phyloP scores from a whole-genome alignment of 2,797 vertebrate species.

The Lutjanus argentimaculatus region DNA sequence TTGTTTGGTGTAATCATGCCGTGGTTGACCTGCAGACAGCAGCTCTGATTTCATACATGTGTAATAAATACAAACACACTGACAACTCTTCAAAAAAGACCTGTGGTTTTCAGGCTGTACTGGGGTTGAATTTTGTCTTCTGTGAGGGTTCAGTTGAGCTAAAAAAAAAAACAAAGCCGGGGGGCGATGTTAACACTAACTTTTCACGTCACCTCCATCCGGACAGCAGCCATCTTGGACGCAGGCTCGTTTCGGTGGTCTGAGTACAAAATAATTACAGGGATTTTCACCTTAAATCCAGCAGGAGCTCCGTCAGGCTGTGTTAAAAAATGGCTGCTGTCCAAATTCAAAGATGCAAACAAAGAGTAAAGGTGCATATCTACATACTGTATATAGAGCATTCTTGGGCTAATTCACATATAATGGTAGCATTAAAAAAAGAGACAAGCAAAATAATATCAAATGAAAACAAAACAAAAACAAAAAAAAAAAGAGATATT shows the following conservation, averaged over 20 bases:
- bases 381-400: conserved; percentile 91
- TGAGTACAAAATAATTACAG: conserved; percentile 43
- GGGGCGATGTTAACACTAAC: conserved; percentile 50
- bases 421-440: conserved; percentile 82
- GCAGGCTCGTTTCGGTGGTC: conserved; percentile 32
- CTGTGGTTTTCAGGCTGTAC: conserved; percentile 44
- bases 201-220: conserved; percentile 67
- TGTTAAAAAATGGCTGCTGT: conserved; percentile 60
- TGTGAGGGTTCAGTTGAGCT: conserved; percentile 36
- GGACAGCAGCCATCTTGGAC: conserved; percentile 57
- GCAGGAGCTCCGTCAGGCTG: conserved; percentile 38
- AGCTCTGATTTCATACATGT: conserved; percentile 62
- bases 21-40: conserved; percentile 24
- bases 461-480: conserved; percentile 77
- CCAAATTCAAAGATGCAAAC: conserved; percentile 68
- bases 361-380: conserved; percentile 89
- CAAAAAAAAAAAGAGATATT: conserved; percentile 77
- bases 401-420: conserved; percentile 94
- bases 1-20: conserved; percentile 25
- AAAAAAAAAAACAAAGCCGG: conserved; percentile 53
- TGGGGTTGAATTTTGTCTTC: conserved; percentile 25
- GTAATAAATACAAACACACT: conserved; percentile 67
- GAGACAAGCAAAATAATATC: conserved; percentile 83
- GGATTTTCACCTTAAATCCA: conserved; percentile 24
- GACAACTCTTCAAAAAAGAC: conserved; percentile 47